phyloP scores from a whole-genome alignment of 2,888 invertebrate species.

The Eudemis profundana region DNA sequence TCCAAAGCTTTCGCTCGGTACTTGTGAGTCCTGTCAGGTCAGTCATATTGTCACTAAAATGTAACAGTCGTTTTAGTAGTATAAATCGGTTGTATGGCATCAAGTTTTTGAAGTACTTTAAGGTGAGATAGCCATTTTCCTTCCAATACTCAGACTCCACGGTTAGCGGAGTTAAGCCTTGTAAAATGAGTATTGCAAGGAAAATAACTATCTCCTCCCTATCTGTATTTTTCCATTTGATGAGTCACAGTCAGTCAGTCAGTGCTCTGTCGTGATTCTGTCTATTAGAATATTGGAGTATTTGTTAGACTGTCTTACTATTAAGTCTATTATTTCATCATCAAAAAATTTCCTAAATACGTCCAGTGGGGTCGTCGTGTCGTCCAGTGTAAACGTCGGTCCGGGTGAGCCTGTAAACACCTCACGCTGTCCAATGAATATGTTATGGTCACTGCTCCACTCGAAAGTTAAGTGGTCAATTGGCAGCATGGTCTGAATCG shows the following conservation, averaged over 20 bases:
- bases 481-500: constrained; percentile 20
- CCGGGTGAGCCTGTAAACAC: constrained; percentile 28
- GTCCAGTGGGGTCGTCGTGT: constrained; percentile 20
- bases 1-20: not conserved
- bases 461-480: constrained; percentile 42
- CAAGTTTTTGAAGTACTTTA: constrained; percentile 39
- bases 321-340: constrained; percentile 29
- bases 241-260: not conserved
- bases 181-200: constrained; percentile 36
- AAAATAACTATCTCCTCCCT: constrained; percentile 27
- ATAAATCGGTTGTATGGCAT: constrained; percentile 44
- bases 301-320: constrained; percentile 37
- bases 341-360: constrained; percentile 33
- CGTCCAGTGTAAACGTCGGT: constrained; percentile 29
- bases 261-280: constrained; percentile 16
- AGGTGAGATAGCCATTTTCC: constrained; percentile 33
- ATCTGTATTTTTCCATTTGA: constrained; percentile 30
- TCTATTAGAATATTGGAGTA: constrained; percentile 22
- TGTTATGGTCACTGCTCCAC: constrained; percentile 26
- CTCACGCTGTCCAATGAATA: constrained; percentile 25
- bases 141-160: constrained; percentile 31
- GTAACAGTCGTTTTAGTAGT: constrained; percentile 37
- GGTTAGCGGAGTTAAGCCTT: constrained; percentile 33
- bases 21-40: not conserved
- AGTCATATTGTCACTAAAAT: constrained; percentile 25